Conservation (phyloP, 2,888 invertebrate species). For the Cryptocheilus praepositus region DNA sequence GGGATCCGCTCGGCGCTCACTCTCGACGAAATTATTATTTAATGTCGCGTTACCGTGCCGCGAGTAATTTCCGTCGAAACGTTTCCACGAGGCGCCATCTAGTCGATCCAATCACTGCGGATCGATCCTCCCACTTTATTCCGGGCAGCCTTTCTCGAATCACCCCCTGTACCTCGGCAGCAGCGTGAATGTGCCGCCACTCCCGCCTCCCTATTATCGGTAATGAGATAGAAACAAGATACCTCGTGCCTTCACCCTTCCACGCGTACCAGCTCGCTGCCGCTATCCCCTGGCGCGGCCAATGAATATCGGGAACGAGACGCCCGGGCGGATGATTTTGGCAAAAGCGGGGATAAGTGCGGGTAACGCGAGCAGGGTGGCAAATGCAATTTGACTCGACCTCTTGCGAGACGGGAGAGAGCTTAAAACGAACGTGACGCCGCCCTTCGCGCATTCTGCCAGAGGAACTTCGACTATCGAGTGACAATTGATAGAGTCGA, state of each 20-base stretch:
- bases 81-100: constrained; percentile 7
- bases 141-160: constrained; percentile 12
- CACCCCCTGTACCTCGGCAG: background rate
- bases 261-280: too few relatives aligned
- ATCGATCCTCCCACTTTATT: constrained; percentile 24
- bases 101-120: constrained; percentile 28
- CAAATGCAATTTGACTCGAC: too few relatives aligned
- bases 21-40: constrained; percentile 36
- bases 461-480: too few relatives aligned
- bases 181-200: constrained; percentile 18
- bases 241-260: constrained; percentile 15
- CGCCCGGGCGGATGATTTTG: constrained; percentile 22
- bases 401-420: background rate
- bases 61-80: constrained; percentile 26
- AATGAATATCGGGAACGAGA: constrained; percentile 12
- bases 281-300: constrained; percentile 3
- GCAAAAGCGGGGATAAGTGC: constrained; percentile 22
- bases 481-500: too few relatives aligned
- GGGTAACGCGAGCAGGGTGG: constrained; percentile 4
- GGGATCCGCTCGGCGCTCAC: constrained; percentile 11
- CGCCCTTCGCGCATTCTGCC: too few relatives aligned
- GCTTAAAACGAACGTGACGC: background rate
- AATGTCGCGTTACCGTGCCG: constrained; percentile 20
- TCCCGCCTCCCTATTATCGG: constrained; percentile 29
- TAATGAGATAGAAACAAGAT: constrained; percentile 46